Conservation (phyloP, 2,888 invertebrate species). For the Eupelmus urozonus region DNA sequence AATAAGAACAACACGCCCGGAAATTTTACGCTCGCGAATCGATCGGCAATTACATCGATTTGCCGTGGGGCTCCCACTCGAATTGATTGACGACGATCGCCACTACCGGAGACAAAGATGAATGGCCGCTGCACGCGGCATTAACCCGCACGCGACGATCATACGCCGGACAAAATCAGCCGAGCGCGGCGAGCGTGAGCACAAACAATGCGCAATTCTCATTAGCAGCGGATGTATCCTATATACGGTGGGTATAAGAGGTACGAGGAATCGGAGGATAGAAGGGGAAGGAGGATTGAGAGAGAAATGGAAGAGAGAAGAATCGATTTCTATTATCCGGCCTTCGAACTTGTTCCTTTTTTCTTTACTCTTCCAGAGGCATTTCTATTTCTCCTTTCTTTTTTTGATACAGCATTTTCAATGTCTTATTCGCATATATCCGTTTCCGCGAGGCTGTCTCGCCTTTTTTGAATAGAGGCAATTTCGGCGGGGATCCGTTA, state of each 20-base stretch:
- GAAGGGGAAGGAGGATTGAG: neutral
- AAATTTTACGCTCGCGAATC: neutral
- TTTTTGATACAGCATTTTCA: too few relatives aligned
- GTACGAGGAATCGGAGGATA: neutral
- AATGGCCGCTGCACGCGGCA: neutral
- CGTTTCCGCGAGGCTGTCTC: too few relatives aligned
- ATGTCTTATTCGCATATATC: neutral
- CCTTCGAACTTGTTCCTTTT: conserved; percentile 25
- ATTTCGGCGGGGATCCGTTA: conserved; percentile 12
- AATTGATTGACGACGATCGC: conserved; percentile 27
- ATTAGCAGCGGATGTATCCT: conserved; percentile 14
- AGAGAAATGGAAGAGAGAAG: neutral
- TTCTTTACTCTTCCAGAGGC: neutral
- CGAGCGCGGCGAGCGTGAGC: too few relatives aligned
- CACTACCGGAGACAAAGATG: neutral
- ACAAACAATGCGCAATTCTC: conserved; percentile 31
- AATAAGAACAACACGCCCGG: too few relatives aligned
- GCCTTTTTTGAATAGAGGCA: conserved; percentile 22
- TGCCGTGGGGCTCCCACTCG: neutral
- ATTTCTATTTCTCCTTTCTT: conserved; percentile 24
- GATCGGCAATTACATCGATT: conserved; percentile 21
- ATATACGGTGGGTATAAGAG: conserved; percentile 19
- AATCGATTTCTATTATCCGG: conserved; percentile 50
- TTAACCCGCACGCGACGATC: neutral
- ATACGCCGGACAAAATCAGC: too few relatives aligned